Evolutionary conservation across 2,888 invertebrate genomes (phyloP).

Genomic region (Philaethria dido): DNA sequence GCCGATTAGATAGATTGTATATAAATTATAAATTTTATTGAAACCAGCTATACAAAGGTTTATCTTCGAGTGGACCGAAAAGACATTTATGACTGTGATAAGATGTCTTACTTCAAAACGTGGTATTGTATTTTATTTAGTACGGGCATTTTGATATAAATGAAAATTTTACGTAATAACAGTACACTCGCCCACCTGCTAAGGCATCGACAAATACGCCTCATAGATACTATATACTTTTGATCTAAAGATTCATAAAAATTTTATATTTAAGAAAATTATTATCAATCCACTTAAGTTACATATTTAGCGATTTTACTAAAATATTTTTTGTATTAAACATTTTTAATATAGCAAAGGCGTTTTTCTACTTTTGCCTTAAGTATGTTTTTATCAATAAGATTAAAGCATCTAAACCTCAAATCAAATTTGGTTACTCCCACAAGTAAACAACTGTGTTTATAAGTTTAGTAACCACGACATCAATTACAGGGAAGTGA

Average conservation of each 20-base stretch:
- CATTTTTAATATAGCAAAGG: background rate
- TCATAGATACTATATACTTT: slow-evolving; percentile 48
- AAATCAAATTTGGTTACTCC: background rate
- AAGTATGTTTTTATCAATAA: no score
- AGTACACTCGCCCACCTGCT: slow-evolving; percentile 68
- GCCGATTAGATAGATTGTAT: slow-evolving; percentile 44
- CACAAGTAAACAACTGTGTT: background rate
- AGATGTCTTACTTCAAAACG: slow-evolving; percentile 39
- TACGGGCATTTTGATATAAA: slow-evolving; percentile 47
- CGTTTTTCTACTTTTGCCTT: no score
- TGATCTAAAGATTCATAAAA: slow-evolving; percentile 19
- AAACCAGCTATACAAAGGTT: slow-evolving; percentile 17
- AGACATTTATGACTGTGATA: slow-evolving; percentile 27
- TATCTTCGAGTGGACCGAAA: slow-evolving; percentile 15
- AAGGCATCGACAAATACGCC: slow-evolving; percentile 74
- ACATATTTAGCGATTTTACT: background rate
- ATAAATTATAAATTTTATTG: slow-evolving; percentile 38
- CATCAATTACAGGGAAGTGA: slow-evolving; percentile 32
- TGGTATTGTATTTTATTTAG: slow-evolving; percentile 63
- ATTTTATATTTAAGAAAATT: background rate
- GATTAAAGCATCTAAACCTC: no score
- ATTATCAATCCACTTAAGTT: background rate
- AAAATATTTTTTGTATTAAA: background rate
- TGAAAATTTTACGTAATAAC: slow-evolving; percentile 73
- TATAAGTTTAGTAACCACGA: slow-evolving; percentile 77